Evolutionary conservation across 2,113 vertebrate species (phyloP).

Genomic region (Catharus bicknelli): DNA sequence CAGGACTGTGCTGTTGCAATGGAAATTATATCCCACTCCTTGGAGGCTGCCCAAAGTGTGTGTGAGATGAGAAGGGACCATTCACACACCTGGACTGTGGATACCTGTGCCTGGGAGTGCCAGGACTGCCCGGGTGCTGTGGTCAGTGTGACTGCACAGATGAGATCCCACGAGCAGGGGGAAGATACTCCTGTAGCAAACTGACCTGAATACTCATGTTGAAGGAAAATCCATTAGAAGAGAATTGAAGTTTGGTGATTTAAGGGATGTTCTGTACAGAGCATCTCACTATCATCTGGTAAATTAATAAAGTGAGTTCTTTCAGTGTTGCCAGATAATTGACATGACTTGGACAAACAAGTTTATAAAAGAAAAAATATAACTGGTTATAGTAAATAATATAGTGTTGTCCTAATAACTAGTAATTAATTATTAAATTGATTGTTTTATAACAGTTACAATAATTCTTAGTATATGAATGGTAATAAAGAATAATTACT

Average conservation of each 20-base stretch:
- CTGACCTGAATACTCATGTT: neutral
- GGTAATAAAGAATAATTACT: neutral
- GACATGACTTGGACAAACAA: neutral
- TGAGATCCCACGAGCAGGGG: neutral
- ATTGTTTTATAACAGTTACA: neutral
- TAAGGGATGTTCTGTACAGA: neutral
- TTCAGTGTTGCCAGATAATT: neutral
- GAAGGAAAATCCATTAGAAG: neutral
- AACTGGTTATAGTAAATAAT: neutral
- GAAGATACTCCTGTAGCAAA: neutral
- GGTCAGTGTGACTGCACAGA: neutral
- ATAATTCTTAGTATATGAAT: neutral
- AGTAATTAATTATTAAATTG: accelerated
- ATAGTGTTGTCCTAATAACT: neutral
- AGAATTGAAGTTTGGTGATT: neutral
- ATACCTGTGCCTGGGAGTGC: neutral
- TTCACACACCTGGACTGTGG: neutral
- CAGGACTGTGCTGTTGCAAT: neutral
- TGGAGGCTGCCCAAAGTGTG: neutral
- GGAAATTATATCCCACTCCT: neutral
- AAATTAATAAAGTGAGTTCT: neutral
- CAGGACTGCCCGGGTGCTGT: neutral
- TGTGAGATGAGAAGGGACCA: neutral
- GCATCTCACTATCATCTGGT: neutral
- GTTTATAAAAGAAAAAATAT: neutral